phyloP scores from a whole-genome alignment of 2,113 vertebrate genomes.

The Triplophysa rosa region DNA sequence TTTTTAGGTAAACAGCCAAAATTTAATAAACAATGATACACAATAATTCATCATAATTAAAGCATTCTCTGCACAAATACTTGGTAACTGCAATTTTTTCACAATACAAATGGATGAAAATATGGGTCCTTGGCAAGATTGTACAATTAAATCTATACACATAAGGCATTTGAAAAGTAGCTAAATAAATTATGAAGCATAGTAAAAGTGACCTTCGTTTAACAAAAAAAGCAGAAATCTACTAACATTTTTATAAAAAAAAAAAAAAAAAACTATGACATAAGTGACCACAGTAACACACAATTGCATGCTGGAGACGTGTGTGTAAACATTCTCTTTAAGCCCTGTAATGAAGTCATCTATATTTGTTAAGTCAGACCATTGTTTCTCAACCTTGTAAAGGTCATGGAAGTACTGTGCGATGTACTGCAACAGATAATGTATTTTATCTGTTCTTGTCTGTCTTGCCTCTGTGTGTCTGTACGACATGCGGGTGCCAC shows the following conservation, averaged over 20 bases:
- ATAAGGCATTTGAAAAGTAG: too few relatives aligned
- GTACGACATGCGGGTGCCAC: conserved; percentile 7
- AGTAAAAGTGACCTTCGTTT: neutral
- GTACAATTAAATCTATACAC: too few relatives aligned
- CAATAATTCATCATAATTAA: too few relatives aligned
- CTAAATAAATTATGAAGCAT: too few relatives aligned
- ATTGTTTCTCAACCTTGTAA: conserved; percentile 45
- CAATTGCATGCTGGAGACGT: conserved; percentile 20
- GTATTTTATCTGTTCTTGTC: conserved; percentile 16
- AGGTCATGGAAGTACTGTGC: conserved; percentile 37
- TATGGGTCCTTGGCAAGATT: too few relatives aligned
- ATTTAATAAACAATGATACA: too few relatives aligned
- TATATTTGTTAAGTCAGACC: conserved; percentile 40
- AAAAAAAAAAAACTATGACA: too few relatives aligned
- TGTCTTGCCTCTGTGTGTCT: conserved; percentile 7
- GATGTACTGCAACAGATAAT: conserved; percentile 18
- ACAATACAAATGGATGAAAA: too few relatives aligned
- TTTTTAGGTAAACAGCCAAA: too few relatives aligned
- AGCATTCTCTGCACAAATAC: too few relatives aligned
- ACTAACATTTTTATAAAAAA: conserved; percentile 5
- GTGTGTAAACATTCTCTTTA: conserved; percentile 44
- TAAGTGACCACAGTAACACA: neutral
- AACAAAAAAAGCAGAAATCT: neutral
- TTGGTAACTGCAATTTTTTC: too few relatives aligned
- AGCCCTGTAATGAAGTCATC: conserved; percentile 46